Evolutionary conservation across 92 coral and sea anemone genomes (phyloP).

Genomic region (Parazoanthus atlanticus): DNA sequence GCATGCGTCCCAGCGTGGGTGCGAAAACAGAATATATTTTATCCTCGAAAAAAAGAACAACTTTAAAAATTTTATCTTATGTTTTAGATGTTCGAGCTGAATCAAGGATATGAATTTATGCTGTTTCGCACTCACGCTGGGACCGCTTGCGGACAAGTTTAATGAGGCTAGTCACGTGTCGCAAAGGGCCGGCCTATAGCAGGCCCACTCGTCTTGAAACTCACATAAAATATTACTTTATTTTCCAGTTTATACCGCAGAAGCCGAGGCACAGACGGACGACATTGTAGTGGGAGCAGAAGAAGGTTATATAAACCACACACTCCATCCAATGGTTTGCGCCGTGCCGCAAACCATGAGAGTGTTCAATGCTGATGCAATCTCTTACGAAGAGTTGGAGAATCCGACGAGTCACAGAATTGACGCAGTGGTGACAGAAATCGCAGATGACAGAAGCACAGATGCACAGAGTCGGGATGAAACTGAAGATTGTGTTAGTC

Average conservation of each 20-base stretch:
- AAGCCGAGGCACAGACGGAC: slow-evolving; percentile 27
- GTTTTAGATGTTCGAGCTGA: too few species aligned
- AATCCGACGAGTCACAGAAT: slow-evolving; percentile 12
- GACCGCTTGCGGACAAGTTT: too few species aligned
- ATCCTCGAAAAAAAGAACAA: too few species aligned
- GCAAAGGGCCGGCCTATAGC: too few species aligned
- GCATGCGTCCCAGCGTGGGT: too few species aligned
- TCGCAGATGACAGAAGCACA: background rate
- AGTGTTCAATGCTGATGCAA: background rate
- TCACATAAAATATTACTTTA: too few species aligned
- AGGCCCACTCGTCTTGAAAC: too few species aligned
- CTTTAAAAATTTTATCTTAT: too few species aligned
- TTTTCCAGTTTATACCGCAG: slow-evolving; percentile 24
- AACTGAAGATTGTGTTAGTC: background rate
- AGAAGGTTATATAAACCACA: background rate
- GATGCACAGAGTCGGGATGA: background rate
- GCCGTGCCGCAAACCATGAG: background rate
- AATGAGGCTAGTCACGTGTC: too few species aligned
- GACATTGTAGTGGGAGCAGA: background rate
- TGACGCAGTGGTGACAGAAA: background rate
- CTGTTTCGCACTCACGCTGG: too few species aligned
- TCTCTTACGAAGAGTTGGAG: slow-evolving; percentile 18
- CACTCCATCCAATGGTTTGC: background rate
- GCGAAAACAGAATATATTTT: too few species aligned
- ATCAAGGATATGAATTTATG: too few species aligned